Evolutionary conservation across 2,888 invertebrate species (phyloP).

Genomic region (Nezara viridula): DNA sequence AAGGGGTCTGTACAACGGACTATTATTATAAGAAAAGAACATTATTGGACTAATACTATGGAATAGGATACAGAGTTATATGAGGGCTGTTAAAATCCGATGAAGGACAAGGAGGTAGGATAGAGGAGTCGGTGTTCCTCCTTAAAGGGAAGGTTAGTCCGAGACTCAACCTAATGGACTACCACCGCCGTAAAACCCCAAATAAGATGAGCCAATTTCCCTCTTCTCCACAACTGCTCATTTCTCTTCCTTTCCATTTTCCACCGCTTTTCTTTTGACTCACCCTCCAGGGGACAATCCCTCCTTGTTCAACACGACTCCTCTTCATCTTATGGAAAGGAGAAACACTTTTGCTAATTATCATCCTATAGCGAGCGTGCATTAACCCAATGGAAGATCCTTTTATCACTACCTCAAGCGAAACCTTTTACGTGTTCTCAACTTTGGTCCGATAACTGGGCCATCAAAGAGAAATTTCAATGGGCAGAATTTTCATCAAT

Average conservation of each 20-base stretch:
- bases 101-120: not conserved
- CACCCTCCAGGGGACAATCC: conserved; percentile 26
- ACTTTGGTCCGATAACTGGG: no score
- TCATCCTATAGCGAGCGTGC: no score
- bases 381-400: not conserved
- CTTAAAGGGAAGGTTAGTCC: not conserved
- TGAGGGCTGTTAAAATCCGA: not conserved
- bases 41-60: not conserved
- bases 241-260: conserved; percentile 37
- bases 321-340: not conserved
- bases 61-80: not conserved
- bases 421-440: no score
- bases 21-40: not conserved
- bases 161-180: not conserved
- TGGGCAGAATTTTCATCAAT: no score
- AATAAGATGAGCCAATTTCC: conserved; percentile 48
- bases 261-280: conserved; percentile 18
- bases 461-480: no score
- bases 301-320: not conserved
- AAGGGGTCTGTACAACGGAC: no score
- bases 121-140: not conserved
- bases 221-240: conserved; percentile 23
- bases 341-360: not conserved
- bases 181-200: conserved; percentile 34
- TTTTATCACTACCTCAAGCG: not conserved